phyloP scores from a whole-genome alignment of 2,113 vertebrate genomes.

The Otus sunia region DNA sequence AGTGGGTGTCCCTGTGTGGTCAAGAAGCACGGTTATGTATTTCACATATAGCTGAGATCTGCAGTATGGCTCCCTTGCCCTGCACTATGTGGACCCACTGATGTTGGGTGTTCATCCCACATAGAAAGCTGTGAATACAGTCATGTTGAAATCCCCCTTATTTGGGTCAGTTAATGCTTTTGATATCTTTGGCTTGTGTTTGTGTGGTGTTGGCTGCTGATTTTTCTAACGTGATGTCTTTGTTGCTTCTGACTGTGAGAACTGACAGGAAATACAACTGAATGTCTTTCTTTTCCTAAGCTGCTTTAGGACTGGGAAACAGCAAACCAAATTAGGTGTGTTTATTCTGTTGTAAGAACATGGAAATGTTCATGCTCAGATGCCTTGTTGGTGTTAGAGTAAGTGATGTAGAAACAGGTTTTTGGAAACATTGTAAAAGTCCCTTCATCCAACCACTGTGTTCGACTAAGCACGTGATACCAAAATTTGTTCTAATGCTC shows the following conservation, averaged over 20 bases:
- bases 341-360: background rate
- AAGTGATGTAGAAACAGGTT: slow-evolving; percentile 21
- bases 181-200: slow-evolving; percentile 3
- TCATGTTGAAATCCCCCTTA: background rate
- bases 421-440: slow-evolving; percentile 32
- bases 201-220: background rate
- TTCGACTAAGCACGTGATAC: background rate
- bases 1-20: background rate
- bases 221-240: background rate
- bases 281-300: background rate
- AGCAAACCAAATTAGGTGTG: background rate
- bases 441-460: background rate
- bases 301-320: background rate
- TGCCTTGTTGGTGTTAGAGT: background rate
- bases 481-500: background rate
- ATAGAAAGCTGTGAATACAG: background rate
- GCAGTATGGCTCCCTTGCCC: background rate
- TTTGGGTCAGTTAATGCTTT: background rate
- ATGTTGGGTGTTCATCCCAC: background rate
- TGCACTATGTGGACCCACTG: background rate
- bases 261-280: slow-evolving; percentile 3
- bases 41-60: background rate
- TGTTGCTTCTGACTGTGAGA: slow-evolving; percentile 28
- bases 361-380: background rate
- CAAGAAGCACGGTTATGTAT: background rate